Conservation (phyloP, 2,888 invertebrate species). For the Tridacna gigas region DNA sequence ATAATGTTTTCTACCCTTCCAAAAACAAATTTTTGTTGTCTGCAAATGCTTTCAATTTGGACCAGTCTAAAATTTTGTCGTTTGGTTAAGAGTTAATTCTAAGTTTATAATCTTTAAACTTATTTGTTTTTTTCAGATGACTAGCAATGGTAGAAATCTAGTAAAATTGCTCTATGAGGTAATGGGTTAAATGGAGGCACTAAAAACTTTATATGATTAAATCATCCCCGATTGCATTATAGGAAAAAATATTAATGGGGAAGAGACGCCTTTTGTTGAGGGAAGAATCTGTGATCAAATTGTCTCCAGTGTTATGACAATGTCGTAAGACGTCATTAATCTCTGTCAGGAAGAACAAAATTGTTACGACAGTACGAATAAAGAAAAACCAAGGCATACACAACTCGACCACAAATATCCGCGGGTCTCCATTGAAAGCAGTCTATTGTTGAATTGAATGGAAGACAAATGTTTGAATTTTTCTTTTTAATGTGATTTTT, state of each 20-base stretch:
- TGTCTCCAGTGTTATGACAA: conserved; percentile 66
- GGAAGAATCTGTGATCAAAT: conserved; percentile 51
- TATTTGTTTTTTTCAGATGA: too few relatives aligned
- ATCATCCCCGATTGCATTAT: conserved; percentile 42
- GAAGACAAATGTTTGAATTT: conserved; percentile 32
- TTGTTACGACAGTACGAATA: conserved; percentile 59
- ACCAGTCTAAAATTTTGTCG: too few relatives aligned
- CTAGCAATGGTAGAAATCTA: too few relatives aligned
- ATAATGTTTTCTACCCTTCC: too few relatives aligned
- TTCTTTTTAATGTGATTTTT: conserved; percentile 22
- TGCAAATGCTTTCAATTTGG: too few relatives aligned
- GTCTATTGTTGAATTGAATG: conserved; percentile 21
- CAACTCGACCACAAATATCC: conserved; percentile 15
- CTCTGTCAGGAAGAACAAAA: conserved; percentile 62
- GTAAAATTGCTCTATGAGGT: too few relatives aligned
- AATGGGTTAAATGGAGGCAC: conserved; percentile 54
- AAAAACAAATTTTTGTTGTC: too few relatives aligned
- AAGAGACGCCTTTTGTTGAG: conserved; percentile 55
- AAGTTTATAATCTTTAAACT: too few relatives aligned
- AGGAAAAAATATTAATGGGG: conserved; percentile 29
- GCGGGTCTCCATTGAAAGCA: conserved; percentile 23
- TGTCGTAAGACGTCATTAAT: conserved; percentile 63
- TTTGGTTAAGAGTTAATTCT: too few relatives aligned
- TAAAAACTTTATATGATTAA: conserved; percentile 64
- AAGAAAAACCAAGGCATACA: conserved; percentile 23